Percentiles rank a stretch among this genome's conserved stretches.
Conservation (phyloP, 1,140 invertebrate species). For the Diabrotica virgifera region DNA sequence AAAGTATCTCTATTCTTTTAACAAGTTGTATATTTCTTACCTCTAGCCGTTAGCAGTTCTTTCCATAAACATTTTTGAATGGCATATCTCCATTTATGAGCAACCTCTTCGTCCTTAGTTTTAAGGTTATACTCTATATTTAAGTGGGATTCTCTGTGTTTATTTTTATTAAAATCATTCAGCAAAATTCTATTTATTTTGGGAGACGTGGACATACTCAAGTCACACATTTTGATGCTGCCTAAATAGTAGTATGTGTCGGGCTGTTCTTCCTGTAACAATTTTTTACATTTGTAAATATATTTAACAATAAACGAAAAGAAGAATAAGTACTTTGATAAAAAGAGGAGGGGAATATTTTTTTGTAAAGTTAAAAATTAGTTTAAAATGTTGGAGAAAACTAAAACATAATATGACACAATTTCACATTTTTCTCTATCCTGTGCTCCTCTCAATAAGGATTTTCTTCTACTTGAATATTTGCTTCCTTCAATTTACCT, state of each 20-base stretch:
- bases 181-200: slow-evolving; percentile 9
- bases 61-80: slow-evolving; percentile 18
- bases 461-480: too few species aligned
- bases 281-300: too few species aligned
- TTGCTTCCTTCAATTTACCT: too few species aligned
- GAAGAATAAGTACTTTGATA: too few species aligned
- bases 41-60: slow-evolving; percentile 7
- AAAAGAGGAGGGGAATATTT: too few species aligned
- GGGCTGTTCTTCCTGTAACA: slow-evolving; percentile 9
- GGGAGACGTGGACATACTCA: background rate
- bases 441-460: too few species aligned
- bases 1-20: background rate
- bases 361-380: too few species aligned
- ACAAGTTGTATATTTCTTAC: background rate
- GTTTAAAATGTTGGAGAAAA: too few species aligned
- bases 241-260: slow-evolving; percentile 14
- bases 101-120: slow-evolving; percentile 8
- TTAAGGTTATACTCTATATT: slow-evolving; percentile 12
- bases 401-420: too few species aligned
- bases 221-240: slow-evolving; percentile 14
- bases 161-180: slow-evolving; percentile 11
- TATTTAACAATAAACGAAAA: too few species aligned
- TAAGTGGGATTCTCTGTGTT: background rate
- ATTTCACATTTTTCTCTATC: too few species aligned
- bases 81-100: slow-evolving; percentile 8